phyloP scores from a whole-genome alignment of 1,140 invertebrate species.

The Drosophila truncata region DNA sequence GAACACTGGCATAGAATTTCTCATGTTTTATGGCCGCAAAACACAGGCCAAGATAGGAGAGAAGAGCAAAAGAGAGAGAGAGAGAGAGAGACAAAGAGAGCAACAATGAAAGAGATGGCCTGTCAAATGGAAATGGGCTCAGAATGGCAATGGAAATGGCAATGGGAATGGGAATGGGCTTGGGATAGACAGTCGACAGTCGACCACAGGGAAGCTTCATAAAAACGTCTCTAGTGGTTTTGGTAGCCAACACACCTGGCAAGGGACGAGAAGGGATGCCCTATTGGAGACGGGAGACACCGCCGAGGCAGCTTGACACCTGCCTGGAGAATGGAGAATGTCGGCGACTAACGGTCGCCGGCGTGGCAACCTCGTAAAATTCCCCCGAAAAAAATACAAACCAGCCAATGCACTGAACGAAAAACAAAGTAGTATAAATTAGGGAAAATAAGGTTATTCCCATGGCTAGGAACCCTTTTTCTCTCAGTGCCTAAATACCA shows the following conservation, averaged over 20 bases:
- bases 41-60: slow-evolving; percentile 16
- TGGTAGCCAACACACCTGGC: slow-evolving; percentile 11
- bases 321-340: slow-evolving; percentile 48
- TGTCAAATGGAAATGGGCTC: slow-evolving; percentile 9
- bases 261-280: neutral
- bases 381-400: slow-evolving; percentile 22
- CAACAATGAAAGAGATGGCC: slow-evolving; percentile 3
- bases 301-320: slow-evolving; percentile 62
- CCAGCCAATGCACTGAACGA: neutral
- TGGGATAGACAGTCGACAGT: slow-evolving; percentile 31
- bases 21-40: slow-evolving; percentile 69
- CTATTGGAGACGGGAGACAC: slow-evolving; percentile 7
- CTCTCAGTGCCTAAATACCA: neutral
- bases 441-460: neutral
- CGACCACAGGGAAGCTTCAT: slow-evolving; percentile 52
- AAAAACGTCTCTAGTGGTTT: slow-evolving; percentile 74
- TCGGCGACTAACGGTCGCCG: slow-evolving; percentile 42
- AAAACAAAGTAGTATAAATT: neutral
- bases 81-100: neutral
- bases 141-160: slow-evolving; percentile 6
- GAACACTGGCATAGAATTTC: slow-evolving; percentile 63
- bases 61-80: neutral
- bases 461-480: neutral
- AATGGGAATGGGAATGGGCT: slow-evolving; percentile 14
- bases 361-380: slow-evolving; percentile 60